Conservation (phyloP, 1,140 invertebrate genomes). For the Monomorium pharaonis region DNA sequence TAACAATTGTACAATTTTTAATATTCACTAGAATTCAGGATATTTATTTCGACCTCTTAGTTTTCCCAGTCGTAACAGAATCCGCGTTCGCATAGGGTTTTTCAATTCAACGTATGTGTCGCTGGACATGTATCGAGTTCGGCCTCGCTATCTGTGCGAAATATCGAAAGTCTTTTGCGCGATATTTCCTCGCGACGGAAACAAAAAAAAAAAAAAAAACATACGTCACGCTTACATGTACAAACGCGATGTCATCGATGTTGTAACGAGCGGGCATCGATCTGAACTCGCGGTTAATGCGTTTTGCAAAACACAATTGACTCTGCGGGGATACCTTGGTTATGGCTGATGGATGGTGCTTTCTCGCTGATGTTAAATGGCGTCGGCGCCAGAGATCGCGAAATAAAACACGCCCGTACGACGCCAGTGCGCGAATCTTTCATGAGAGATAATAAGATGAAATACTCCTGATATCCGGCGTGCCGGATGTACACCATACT, state of each 20-base stretch:
- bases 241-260: constrained; percentile 37
- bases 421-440: constrained; percentile 16
- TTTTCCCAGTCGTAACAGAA: constrained; percentile 12
- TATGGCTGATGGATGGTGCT: constrained; percentile 32
- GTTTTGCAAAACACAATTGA: constrained; percentile 53
- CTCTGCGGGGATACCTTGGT: constrained; percentile 21
- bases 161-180: constrained; percentile 60
- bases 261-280: constrained; percentile 35
- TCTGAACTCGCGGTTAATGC: constrained; percentile 21
- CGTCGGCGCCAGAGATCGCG: constrained; percentile 24
- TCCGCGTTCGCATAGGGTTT: constrained; percentile 30
- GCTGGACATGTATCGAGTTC: not conserved
- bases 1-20: constrained; percentile 17
- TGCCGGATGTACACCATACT: not conserved
- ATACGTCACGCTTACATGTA: constrained; percentile 19
- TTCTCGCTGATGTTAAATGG: constrained; percentile 28
- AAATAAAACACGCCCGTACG: constrained; percentile 25
- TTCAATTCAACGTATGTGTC: not conserved
- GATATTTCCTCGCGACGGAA: constrained; percentile 39
- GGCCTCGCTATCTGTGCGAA: constrained; percentile 33
- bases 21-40: constrained; percentile 33
- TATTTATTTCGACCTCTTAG: constrained; percentile 15
- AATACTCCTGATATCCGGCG: not conserved
- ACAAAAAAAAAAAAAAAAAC: not conserved
- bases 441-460: constrained; percentile 26